phyloP scores from a whole-genome alignment of 2,797 vertebrate species.

The Microchirus variegatus region DNA sequence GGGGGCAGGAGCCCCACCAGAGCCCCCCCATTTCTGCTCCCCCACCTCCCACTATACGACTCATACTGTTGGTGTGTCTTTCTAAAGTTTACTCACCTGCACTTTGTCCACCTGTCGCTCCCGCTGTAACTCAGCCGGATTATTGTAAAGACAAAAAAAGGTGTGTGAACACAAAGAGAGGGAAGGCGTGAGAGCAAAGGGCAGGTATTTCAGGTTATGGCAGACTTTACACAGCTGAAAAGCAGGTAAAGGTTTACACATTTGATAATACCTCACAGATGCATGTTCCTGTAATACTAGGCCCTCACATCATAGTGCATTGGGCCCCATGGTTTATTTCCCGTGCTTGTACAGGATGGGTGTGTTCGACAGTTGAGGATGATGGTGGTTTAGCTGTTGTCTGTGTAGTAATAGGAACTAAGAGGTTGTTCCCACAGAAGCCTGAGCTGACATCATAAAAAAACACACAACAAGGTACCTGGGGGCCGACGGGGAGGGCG shows the following conservation, averaged over 20 bases:
- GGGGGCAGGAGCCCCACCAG: constrained; percentile 38
- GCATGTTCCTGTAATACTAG: constrained; percentile 21
- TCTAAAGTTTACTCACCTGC: constrained; percentile 66
- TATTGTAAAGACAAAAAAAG: constrained; percentile 62
- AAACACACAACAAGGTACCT: constrained; percentile 81
- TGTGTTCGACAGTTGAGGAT: constrained; percentile 54
- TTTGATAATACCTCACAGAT: constrained; percentile 30
- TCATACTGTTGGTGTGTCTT: constrained; percentile 54
- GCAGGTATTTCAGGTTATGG: constrained; percentile 74
- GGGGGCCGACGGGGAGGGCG: constrained; percentile 68
- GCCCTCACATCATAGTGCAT: background rate
- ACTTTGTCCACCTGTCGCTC: constrained; percentile 71
- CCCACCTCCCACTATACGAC: constrained; percentile 28
- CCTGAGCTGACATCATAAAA: constrained; percentile 84
- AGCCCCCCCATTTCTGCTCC: constrained; percentile 17
- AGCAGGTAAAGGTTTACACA: constrained; percentile 49
- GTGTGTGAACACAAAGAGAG: constrained; percentile 66
- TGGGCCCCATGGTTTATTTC: constrained; percentile 9
- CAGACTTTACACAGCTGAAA: constrained; percentile 20
- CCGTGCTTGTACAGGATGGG: constrained; percentile 31
- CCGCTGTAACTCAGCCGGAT: constrained; percentile 45
- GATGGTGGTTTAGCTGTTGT: constrained; percentile 59
- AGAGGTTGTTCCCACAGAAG: constrained; percentile 79
- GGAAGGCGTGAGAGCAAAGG: constrained; percentile 71
- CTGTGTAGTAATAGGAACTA: constrained; percentile 69